phyloP scores from a whole-genome alignment of 1,140 invertebrate genomes.

The Cyclina sinensis region DNA sequence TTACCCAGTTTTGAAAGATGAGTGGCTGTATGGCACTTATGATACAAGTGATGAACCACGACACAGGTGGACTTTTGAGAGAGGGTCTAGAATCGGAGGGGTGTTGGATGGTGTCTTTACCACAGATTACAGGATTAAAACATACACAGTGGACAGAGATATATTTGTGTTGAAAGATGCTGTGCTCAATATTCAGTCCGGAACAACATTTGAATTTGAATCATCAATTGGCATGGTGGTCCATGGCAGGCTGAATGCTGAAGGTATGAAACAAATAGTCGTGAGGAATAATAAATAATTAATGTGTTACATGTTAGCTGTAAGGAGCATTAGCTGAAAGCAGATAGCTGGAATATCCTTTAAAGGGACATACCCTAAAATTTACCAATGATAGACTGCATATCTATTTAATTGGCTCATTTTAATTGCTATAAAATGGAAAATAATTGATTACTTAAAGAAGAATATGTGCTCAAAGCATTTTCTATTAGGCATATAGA shows the following conservation, averaged over 20 bases:
- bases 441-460: too few relatives aligned
- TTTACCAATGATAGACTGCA: too few relatives aligned
- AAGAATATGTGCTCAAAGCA: too few relatives aligned
- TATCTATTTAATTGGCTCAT: too few relatives aligned
- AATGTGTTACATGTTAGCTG: too few relatives aligned
- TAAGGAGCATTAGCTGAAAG: too few relatives aligned
- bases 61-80: constrained; percentile 76
- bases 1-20: constrained; percentile 81
- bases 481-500: too few relatives aligned
- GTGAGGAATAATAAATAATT: too few relatives aligned
- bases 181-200: constrained; percentile 88
- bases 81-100: constrained; percentile 78
- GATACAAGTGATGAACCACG: constrained; percentile 73
- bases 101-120: constrained; percentile 75
- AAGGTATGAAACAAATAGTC: constrained; percentile 86
- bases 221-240: constrained; percentile 98
- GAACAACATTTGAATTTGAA: constrained; percentile 93
- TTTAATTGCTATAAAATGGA: too few relatives aligned
- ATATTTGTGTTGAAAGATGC: constrained; percentile 81
- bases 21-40: constrained; percentile 77
- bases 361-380: too few relatives aligned
- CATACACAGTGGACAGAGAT: constrained; percentile 84
- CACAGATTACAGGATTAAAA: constrained; percentile 62
- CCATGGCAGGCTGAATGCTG: constrained; percentile 92
- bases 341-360: too few relatives aligned